Conservation (phyloP, 2,113 vertebrate genomes). For the Columba janthina region DNA sequence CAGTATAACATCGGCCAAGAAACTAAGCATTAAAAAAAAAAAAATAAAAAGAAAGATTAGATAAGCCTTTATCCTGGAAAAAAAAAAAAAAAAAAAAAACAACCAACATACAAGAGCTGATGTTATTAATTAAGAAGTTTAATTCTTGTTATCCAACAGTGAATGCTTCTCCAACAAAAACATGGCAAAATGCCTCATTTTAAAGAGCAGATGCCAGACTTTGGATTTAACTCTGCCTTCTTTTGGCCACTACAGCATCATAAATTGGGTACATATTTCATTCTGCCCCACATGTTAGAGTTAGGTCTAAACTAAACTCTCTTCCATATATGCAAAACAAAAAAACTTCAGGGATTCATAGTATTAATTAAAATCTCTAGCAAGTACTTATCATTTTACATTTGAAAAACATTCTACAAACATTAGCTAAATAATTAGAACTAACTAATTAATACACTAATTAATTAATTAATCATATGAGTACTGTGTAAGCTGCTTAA, state of each 20-base stretch:
- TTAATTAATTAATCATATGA: constrained; percentile 18
- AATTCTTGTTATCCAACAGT: not conserved
- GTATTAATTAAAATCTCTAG: not conserved
- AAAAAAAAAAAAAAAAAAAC: not conserved
- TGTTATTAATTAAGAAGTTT: constrained; percentile 50
- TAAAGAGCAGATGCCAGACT: not conserved
- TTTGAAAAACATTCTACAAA: constrained; percentile 10
- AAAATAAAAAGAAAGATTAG: not conserved
- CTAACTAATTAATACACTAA: not conserved
- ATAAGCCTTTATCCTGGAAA: not conserved
- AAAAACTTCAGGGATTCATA: not conserved
- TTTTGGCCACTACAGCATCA: not conserved
- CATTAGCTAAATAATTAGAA: constrained; percentile 17
- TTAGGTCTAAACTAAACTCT: not conserved
- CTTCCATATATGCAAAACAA: not conserved
- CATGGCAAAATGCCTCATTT: constrained; percentile 28
- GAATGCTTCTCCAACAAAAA: constrained; percentile 47
- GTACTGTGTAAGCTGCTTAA: not conserved
- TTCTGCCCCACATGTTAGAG: not conserved
- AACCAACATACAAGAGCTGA: not conserved
- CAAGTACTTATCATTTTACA: not conserved
- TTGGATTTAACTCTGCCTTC: not conserved
- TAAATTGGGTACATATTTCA: not conserved
- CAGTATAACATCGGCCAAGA: not conserved
- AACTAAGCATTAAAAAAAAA: not conserved